These are phyloP conservation scores for Ibidorhyncha struthersii DNA, from an alignment of 2,113 vertebrate species.

Conservation along the genomic window DNA sequence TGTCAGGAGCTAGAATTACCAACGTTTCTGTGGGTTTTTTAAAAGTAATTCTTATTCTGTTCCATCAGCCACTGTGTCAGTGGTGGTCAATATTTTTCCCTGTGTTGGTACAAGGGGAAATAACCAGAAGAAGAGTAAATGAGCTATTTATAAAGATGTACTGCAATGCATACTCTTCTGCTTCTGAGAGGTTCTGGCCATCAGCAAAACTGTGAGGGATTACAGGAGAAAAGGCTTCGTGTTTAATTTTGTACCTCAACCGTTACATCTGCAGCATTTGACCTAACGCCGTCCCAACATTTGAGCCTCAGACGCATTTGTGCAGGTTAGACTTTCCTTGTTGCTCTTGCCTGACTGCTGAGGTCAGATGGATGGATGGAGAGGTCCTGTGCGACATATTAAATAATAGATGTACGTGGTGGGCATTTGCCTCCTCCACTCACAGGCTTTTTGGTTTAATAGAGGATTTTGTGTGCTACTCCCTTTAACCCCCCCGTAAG, in stretches of 20 bases:
- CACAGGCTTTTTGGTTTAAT: background rate
- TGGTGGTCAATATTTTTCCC: background rate
- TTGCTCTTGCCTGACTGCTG: background rate
- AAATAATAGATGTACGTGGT: background rate
- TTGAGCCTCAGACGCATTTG: background rate
- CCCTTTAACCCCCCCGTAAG: background rate
- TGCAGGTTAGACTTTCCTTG: background rate
- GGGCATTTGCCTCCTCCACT: rapidly evolving
- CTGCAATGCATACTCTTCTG: background rate
- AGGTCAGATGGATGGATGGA: background rate
- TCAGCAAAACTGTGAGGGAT: background rate
- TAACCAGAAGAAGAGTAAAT: background rate
- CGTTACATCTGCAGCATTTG: background rate
- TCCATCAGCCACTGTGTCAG: background rate
- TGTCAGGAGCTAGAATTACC: conserved; percentile 71
- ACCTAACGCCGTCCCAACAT: background rate
- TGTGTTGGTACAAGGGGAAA: background rate
- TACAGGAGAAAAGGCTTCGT: background rate
- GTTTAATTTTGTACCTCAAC: background rate
- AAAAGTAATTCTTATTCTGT: background rate
- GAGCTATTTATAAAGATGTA: background rate
- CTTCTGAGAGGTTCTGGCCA: background rate
- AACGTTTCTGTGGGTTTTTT: background rate
- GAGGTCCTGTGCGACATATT: rapidly evolving
- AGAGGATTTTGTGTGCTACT: background rate